Evolutionary conservation across 2,113 vertebrate genomes (phyloP).

Genomic region (Cacatua alba): DNA sequence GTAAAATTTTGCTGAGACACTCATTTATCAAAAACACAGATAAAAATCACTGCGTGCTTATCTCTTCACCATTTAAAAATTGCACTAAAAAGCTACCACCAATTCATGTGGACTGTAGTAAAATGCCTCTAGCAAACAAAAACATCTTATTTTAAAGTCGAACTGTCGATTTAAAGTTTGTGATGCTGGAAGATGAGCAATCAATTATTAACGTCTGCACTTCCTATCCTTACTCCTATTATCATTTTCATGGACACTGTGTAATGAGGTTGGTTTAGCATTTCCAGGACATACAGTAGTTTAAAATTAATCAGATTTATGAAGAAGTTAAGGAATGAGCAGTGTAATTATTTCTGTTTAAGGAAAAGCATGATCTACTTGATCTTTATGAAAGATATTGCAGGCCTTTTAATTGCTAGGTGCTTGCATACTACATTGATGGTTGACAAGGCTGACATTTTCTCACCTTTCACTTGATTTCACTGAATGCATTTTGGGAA

Average conservation of each 20-base stretch:
- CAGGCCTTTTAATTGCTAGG: slow-evolving; percentile 36
- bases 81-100: slow-evolving; percentile 44
- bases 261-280: slow-evolving; percentile 63
- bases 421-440: neutral
- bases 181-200: slow-evolving; percentile 45
- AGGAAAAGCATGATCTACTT: slow-evolving; percentile 51
- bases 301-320: slow-evolving; percentile 61
- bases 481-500: neutral
- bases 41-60: slow-evolving; percentile 72
- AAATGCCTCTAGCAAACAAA: slow-evolving; percentile 15
- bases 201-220: slow-evolving; percentile 65
- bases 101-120: neutral
- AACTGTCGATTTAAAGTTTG: slow-evolving; percentile 45
- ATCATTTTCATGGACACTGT: slow-evolving; percentile 19
- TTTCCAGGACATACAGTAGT: slow-evolving; percentile 44
- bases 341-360: slow-evolving; percentile 61
- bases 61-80: slow-evolving; percentile 69
- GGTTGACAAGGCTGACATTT: slow-evolving; percentile 32
- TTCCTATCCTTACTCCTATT: slow-evolving; percentile 37
- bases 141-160: slow-evolving; percentile 13
- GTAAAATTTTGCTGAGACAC: slow-evolving; percentile 79
- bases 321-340: slow-evolving; percentile 53
- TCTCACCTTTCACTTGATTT: slow-evolving; percentile 31
- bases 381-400: slow-evolving; percentile 46
- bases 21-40: slow-evolving; percentile 76